Conservation (phyloP, 2,113 vertebrate species). For the Glaucidium brasilianum region DNA sequence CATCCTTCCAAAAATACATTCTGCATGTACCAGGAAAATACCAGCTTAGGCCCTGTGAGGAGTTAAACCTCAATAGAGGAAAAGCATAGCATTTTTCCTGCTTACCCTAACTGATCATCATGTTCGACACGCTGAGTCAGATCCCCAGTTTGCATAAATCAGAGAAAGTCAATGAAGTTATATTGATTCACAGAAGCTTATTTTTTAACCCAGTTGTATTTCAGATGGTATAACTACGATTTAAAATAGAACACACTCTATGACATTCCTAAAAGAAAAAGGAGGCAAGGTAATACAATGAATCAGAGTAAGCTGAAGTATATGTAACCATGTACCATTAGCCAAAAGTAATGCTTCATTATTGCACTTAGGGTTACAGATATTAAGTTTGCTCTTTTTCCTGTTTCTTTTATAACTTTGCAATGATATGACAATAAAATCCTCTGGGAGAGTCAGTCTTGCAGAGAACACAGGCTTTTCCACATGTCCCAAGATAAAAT, state of each 20-base stretch:
- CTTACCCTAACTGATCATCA: not conserved
- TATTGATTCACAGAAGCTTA: not conserved
- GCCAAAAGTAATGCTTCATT: constrained; percentile 61
- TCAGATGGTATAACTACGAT: not conserved
- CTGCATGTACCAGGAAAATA: not conserved
- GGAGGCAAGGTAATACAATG: not conserved
- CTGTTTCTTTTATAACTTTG: constrained; percentile 36
- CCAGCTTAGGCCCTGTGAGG: not conserved
- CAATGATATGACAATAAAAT: not conserved
- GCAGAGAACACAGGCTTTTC: constrained; percentile 34
- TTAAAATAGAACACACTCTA: not conserved
- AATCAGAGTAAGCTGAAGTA: constrained; percentile 28
- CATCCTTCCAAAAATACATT: not conserved
- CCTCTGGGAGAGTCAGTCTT: not conserved
- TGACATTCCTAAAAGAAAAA: not conserved
- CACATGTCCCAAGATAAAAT: not conserved
- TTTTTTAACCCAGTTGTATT: not conserved
- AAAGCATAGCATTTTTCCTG: not conserved
- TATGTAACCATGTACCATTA: not conserved
- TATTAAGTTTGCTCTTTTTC: constrained; percentile 28
- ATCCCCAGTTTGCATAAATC: not conserved
- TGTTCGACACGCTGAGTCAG: not conserved
- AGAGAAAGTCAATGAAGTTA: not conserved
- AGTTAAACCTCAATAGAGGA: not conserved
- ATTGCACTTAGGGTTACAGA: not conserved